Base-by-base conservation (phyloP, 2,888 invertebrate species). In the Diarsia dahlii region DNA sequence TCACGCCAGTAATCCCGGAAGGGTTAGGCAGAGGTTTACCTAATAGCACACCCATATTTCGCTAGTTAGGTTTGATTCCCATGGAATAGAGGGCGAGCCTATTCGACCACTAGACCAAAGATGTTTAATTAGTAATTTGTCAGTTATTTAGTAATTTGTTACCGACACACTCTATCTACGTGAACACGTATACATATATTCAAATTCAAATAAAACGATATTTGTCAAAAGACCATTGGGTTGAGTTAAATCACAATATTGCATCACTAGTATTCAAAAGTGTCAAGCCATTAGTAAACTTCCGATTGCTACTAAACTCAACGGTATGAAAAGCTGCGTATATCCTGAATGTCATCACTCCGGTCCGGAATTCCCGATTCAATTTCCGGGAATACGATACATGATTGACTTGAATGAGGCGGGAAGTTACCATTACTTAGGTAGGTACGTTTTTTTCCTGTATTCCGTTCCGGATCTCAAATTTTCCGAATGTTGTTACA, bases 301-400 rank as follows among this genome's bases (percentile, higher is more conserved):
- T 70, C 63, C 45, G 54, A 71, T 56, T 34, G 62, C 23, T 69
- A 60, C 20, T 64, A 68, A 65, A 76, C 46, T 56, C 52, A 46
- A 48, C 23, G 18, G 52, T 73, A 85, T 56, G 70, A 54, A 71
- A 48, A 48, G 4, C 34, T 64, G 63, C 13, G 45, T 70, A 69
- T 52, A 73, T 82, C 66, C 73, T 20, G 60, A 77, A 77, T 71
- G 62, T 54, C 73, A 73, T 71, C 64, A 82, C 63, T 74, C 71
- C 83, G 73, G 52, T 18, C 54, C 86, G 86, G 83, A 83, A 83
- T 82, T 71, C 71, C 86, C 65, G 58, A 74, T 70, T 71, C 71
- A 85, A 83, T 85, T 82, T 83, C 83, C 82, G 82, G 72, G 71
- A 46, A 68, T 62, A 69, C 78, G 73, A 63, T 69, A 69, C 71